phyloP scores from a whole-genome alignment of 1,140 invertebrate genomes.

The Drosophila setifemur region DNA sequence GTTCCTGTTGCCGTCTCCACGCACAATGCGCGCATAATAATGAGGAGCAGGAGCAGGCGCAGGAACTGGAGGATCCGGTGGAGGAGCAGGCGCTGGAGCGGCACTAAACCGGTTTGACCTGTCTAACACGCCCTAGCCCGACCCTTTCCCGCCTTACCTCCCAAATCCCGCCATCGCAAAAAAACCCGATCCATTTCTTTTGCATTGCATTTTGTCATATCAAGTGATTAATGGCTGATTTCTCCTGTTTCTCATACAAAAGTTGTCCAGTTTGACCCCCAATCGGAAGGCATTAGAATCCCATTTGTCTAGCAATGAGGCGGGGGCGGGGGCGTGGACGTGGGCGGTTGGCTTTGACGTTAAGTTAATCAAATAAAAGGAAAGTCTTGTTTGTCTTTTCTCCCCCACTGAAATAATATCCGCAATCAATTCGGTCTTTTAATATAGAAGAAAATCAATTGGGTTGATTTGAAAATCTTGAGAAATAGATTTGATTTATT shows the following conservation, averaged over 20 bases:
- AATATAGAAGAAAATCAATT: too few relatives aligned
- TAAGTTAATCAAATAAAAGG: slow-evolving; percentile 23
- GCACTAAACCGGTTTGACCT: slow-evolving; percentile 61
- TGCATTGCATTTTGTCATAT: slow-evolving; percentile 70
- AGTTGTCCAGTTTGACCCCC: slow-evolving; percentile 22
- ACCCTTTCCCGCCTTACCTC: neutral
- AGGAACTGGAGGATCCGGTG: slow-evolving; percentile 3
- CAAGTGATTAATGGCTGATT: slow-evolving; percentile 70
- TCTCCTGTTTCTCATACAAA: slow-evolving; percentile 25
- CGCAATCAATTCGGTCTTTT: too few relatives aligned
- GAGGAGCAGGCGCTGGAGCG: slow-evolving; percentile 33
- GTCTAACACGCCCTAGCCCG: slow-evolving; percentile 24
- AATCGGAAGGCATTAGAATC: slow-evolving; percentile 61
- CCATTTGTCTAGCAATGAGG: slow-evolving; percentile 44
- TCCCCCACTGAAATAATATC: too few relatives aligned
- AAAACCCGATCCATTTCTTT: slow-evolving; percentile 27
- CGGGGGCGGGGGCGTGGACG: neutral
- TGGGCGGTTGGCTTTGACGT: too few relatives aligned
- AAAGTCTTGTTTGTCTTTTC: neutral
- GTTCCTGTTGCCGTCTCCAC: slow-evolving; percentile 73
- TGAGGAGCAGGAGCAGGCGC: slow-evolving; percentile 32
- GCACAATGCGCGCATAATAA: slow-evolving; percentile 80
- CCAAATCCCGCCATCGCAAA: neutral
- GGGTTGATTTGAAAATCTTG: too few relatives aligned
- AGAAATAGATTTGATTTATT: too few relatives aligned